Percentiles rank a stretch among this genome's conserved stretches.
These are phyloP conservation scores for Osedax frankpressi DNA, from an alignment of 2,888 invertebrate species.

Conservation along the genomic window DNA sequence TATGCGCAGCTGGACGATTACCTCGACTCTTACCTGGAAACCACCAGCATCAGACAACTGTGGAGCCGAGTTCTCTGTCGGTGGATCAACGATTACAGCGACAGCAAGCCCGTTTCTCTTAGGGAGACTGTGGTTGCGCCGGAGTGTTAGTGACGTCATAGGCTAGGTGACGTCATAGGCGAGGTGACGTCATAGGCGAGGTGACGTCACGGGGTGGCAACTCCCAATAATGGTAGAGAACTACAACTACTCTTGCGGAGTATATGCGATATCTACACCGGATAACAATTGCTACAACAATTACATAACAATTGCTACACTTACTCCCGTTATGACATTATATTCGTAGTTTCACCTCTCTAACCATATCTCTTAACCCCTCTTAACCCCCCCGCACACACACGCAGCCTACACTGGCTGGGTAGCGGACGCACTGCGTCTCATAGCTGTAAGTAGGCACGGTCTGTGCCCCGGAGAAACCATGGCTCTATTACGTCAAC, in stretches of 20 bases:
- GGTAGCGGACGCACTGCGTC: conserved; percentile 39
- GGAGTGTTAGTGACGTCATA: not conserved
- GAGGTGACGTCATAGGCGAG: too few species aligned
- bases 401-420: conserved; percentile 40
- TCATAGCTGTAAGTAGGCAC: conserved; percentile 37
- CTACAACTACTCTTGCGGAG: too few species aligned
- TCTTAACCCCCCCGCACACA: not conserved
- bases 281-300: too few species aligned
- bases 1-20: conserved; percentile 30
- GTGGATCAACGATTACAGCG: conserved; percentile 38
- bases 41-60: conserved; percentile 33
- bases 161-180: too few species aligned
- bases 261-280: too few species aligned
- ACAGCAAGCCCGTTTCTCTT: not conserved
- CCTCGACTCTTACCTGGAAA: conserved; percentile 32
- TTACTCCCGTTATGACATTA: not conserved
- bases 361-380: not conserved
- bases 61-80: conserved; percentile 33
- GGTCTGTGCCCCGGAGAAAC: conserved; percentile 38
- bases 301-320: too few species aligned
- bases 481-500: conserved; percentile 30
- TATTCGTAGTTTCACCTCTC: not conserved
- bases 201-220: too few species aligned
- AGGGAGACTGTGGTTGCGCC: not conserved
- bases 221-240: too few species aligned